These are phyloP conservation scores for Carapus acus DNA, from an alignment of 2,797 vertebrate species.

Conservation along the genomic window DNA sequence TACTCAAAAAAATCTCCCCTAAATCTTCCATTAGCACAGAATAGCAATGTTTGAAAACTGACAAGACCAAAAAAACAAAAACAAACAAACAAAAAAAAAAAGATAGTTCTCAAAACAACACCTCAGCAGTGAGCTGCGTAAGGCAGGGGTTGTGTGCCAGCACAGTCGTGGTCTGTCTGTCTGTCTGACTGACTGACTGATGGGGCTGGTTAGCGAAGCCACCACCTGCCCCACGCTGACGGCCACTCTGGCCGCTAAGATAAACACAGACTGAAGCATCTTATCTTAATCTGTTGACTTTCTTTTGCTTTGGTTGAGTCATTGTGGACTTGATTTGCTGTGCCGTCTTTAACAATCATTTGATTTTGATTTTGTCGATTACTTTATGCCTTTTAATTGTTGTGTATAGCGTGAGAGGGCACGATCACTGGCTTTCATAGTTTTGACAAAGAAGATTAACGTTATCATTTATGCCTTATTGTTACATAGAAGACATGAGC, in stretches of 20 bases:
- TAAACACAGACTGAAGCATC: conserved; percentile 56
- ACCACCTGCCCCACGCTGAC: conserved; percentile 35
- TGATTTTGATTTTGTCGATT: conserved; percentile 48
- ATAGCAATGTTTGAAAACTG: conserved; percentile 68
- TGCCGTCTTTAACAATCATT: conserved; percentile 77
- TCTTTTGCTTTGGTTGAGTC: conserved; percentile 40
- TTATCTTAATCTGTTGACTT: conserved; percentile 49
- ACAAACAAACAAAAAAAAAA: too few relatives aligned
- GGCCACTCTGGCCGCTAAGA: conserved; percentile 48
- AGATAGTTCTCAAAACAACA: too few relatives aligned
- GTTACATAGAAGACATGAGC: conserved; percentile 71
- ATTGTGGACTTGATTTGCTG: conserved; percentile 68
- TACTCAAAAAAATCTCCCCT: conserved; percentile 62
- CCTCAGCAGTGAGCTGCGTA: too few relatives aligned
- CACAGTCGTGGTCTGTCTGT: too few relatives aligned
- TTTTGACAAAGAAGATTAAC: conserved; percentile 68
- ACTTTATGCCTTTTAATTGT: conserved; percentile 71
- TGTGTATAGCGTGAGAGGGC: conserved; percentile 72
- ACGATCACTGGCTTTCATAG: conserved; percentile 78
- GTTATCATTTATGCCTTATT: conserved; percentile 80
- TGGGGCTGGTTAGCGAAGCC: too few relatives aligned
- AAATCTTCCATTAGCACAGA: conserved; percentile 67
- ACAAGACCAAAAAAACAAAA: conserved; percentile 80
- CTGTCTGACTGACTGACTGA: too few relatives aligned
- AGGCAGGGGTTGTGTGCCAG: too few relatives aligned